These are phyloP conservation scores for Rhabdomys pumilio DNA, from an alignment of 2,797 vertebrate species.

Conservation along the genomic window DNA sequence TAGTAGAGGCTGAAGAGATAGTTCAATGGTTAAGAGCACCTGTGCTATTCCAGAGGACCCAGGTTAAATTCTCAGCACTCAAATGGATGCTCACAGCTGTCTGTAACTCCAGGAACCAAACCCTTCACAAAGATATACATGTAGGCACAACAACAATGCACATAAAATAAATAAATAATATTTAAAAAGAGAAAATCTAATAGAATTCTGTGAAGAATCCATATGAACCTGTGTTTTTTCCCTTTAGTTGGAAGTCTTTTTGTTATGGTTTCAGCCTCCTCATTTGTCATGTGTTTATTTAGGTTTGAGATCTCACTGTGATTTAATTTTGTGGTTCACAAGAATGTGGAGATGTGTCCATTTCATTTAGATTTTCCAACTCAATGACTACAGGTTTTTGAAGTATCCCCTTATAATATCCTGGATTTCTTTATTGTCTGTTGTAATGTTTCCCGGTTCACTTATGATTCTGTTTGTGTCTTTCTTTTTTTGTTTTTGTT, in stretches of 20 bases:
- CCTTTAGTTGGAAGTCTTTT: neutral
- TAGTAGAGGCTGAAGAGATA: neutral
- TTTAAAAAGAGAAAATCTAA: neutral
- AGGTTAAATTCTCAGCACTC: too few relatives aligned
- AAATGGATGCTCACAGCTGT: too few relatives aligned
- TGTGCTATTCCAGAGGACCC: too few relatives aligned
- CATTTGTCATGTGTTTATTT: neutral
- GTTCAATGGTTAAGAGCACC: too few relatives aligned
- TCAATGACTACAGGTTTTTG: neutral
- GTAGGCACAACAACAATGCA: too few relatives aligned
- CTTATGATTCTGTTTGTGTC: neutral
- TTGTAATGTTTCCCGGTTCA: neutral
- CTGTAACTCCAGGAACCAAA: too few relatives aligned
- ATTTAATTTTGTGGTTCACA: neutral
- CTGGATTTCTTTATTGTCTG: neutral
- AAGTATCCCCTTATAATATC: neutral
- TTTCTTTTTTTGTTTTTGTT: neutral
- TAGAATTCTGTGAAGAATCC: neutral
- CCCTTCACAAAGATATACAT: too few relatives aligned
- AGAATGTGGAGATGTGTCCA: neutral
- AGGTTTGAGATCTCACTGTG: neutral
- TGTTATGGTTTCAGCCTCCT: neutral
- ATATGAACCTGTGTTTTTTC: neutral
- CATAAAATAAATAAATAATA: too few relatives aligned
- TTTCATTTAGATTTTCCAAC: neutral